Evolutionary conservation across 2,888 invertebrate species (phyloP).

Genomic region (Eristalinus aeneus): DNA sequence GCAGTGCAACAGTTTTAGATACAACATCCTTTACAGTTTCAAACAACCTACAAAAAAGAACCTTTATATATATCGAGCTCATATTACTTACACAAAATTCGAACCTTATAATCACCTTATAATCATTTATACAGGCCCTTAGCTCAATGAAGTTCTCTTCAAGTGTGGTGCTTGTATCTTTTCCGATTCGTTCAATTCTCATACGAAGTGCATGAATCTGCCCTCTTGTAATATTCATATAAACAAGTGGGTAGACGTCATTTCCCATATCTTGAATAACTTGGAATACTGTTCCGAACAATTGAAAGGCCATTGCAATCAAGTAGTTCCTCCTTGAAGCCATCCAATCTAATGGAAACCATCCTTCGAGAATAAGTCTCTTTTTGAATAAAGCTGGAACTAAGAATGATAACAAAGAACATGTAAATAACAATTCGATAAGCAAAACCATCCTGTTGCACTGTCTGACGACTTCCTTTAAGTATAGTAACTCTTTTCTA

Average conservation of each 20-base stretch:
- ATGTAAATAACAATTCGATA: slow-evolving; percentile 1
- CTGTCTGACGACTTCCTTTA: slow-evolving; percentile 20
- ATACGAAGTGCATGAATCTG: slow-evolving; percentile 39
- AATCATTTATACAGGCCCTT: slow-evolving; percentile 24
- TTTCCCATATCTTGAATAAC: slow-evolving; percentile 9
- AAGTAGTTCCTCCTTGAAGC: neutral
- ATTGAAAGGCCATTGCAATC: neutral
- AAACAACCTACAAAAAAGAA: neutral
- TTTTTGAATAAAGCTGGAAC: neutral
- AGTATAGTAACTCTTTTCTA: slow-evolving; percentile 6
- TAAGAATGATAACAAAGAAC: neutral
- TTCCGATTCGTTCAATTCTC: slow-evolving; percentile 34
- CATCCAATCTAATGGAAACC: neutral
- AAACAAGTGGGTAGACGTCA: slow-evolving; percentile 28
- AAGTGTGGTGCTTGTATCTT: neutral
- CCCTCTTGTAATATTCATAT: slow-evolving; percentile 24
- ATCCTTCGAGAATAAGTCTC: slow-evolving; percentile 36
- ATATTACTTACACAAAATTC: neutral
- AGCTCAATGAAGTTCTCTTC: slow-evolving; percentile 34
- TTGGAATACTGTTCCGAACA: slow-evolving; percentile 3
- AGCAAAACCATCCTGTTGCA: neutral
- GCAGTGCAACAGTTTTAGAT: neutral
- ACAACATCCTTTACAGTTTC: slow-evolving; percentile 20
- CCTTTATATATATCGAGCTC: neutral
- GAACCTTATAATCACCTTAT: slow-evolving; percentile 17